These are phyloP conservation scores for Lampropteryx suffumata DNA, from an alignment of 2,888 invertebrate genomes.

Conservation along the genomic window DNA sequence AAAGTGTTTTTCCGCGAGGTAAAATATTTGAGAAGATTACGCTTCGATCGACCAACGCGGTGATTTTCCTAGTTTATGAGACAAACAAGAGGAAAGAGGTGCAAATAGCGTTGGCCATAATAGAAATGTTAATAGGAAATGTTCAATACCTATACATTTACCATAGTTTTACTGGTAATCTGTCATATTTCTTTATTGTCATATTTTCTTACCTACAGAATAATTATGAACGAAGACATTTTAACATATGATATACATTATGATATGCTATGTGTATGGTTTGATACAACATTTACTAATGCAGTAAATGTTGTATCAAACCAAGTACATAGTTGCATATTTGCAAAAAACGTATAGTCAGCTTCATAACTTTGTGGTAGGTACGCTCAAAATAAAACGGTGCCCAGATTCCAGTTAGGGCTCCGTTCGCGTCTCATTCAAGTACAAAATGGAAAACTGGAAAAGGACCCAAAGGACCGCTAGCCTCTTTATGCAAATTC, in stretches of 20 bases:
- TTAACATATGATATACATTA: too few relatives aligned
- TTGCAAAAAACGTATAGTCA: neutral
- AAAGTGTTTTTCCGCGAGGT: constrained; percentile 64
- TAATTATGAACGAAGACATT: too few relatives aligned
- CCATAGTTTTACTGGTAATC: neutral
- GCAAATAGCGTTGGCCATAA: constrained; percentile 6
- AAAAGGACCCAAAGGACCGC: constrained; percentile 75
- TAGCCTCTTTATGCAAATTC: constrained; percentile 77
- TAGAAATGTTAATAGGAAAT: constrained; percentile 9
- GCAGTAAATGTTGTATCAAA: too few relatives aligned
- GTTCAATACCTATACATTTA: neutral
- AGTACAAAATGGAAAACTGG: constrained; percentile 75
- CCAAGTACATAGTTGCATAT: too few relatives aligned
- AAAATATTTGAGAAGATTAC: constrained; percentile 65
- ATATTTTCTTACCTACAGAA: too few relatives aligned
- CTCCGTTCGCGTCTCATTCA: constrained; percentile 62
- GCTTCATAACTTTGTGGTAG: neutral
- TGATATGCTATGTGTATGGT: too few relatives aligned
- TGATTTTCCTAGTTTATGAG: constrained; percentile 28
- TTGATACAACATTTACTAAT: too few relatives aligned
- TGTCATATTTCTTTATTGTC: too few relatives aligned
- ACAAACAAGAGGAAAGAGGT: constrained; percentile 23
- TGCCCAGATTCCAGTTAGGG: constrained; percentile 63
- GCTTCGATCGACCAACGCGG: constrained; percentile 46
- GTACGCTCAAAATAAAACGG: constrained; percentile 65